Evolutionary conservation across 1,140 invertebrate species (phyloP).

Genomic region (Scylla paramamosain): DNA sequence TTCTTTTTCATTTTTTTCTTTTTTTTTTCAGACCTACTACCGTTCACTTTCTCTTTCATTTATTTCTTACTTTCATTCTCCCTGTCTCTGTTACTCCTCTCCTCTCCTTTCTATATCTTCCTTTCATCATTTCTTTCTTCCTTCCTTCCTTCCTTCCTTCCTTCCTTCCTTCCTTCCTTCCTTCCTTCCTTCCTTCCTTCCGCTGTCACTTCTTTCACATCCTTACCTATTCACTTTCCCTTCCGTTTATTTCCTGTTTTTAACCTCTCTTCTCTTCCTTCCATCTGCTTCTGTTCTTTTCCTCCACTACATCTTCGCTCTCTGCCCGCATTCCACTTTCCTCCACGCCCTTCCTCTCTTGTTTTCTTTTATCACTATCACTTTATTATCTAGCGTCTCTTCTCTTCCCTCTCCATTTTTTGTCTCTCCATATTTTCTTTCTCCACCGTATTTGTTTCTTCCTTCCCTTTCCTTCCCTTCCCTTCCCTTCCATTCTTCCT

Average conservation of each 20-base stretch:
- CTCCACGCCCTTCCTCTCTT: background rate
- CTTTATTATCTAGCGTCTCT: background rate
- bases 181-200: background rate
- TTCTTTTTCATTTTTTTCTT: background rate
- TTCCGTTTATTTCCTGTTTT: background rate
- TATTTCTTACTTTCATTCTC: background rate
- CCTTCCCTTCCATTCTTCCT: background rate
- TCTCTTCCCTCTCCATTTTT: conserved; percentile 43
- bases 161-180: background rate
- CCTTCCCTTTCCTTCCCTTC: background rate
- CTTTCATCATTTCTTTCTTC: background rate
- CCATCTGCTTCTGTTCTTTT: background rate
- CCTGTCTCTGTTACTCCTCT: background rate
- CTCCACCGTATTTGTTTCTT: conserved; percentile 1
- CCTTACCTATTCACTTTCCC: background rate
- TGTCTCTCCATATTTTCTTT: conserved; percentile 57
- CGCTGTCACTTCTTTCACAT: background rate
- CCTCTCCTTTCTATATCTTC: background rate
- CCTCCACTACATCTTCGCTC: no score
- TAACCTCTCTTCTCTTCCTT: background rate
- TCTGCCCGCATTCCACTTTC: background rate
- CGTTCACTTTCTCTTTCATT: background rate
- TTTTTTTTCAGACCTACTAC: background rate
- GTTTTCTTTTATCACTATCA: background rate
- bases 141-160: background rate